Percentiles rank a stretch among this genome's conserved stretches.
phyloP scores from a whole-genome alignment of 2,888 invertebrate genomes.

The Bellardia bayeri region DNA sequence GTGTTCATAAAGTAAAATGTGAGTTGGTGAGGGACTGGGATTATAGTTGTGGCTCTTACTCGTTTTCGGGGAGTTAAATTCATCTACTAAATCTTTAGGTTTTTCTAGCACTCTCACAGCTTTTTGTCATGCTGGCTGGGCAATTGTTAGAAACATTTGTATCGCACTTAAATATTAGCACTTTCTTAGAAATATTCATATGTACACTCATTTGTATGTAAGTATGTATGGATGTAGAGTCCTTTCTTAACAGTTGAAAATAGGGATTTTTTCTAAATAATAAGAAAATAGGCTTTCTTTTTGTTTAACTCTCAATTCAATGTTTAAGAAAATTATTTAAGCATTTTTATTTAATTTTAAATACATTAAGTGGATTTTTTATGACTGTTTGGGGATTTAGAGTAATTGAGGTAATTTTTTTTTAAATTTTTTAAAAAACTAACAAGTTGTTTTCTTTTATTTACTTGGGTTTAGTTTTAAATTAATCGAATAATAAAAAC shows the following conservation, averaged over 20 bases:
- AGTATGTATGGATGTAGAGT: not conserved
- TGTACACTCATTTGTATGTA: not conserved
- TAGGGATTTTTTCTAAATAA: slow-evolving; percentile 2
- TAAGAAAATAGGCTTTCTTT: slow-evolving; percentile 4
- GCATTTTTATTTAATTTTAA: slow-evolving; percentile 11
- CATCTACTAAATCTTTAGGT: not conserved
- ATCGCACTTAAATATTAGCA: slow-evolving; percentile 33
- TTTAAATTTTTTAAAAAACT: slow-evolving; percentile 24
- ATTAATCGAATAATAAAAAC: too few species aligned
- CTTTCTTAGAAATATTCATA: not conserved
- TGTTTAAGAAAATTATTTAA: slow-evolving; percentile 33
- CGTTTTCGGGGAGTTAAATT: not conserved
- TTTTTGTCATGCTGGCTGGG: slow-evolving; percentile 54
- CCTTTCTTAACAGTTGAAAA: slow-evolving; percentile 17
- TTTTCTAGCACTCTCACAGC: slow-evolving; percentile 22
- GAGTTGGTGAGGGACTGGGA: not conserved
- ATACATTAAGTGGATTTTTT: slow-evolving; percentile 12
- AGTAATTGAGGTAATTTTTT: slow-evolving; percentile 5
- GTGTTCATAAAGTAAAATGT: not conserved
- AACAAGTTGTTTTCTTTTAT: not conserved
- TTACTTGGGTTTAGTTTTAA: too few species aligned
- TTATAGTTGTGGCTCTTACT: slow-evolving; percentile 5
- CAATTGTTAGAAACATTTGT: slow-evolving; percentile 22
- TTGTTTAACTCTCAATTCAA: not conserved
- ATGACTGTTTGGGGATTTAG: slow-evolving; percentile 24